Evolutionary conservation across 2,113 vertebrate species (phyloP), one percentile per base, ranked within the genome.

Genomic region (Calyptommatus sinebrachiatus): DNA sequence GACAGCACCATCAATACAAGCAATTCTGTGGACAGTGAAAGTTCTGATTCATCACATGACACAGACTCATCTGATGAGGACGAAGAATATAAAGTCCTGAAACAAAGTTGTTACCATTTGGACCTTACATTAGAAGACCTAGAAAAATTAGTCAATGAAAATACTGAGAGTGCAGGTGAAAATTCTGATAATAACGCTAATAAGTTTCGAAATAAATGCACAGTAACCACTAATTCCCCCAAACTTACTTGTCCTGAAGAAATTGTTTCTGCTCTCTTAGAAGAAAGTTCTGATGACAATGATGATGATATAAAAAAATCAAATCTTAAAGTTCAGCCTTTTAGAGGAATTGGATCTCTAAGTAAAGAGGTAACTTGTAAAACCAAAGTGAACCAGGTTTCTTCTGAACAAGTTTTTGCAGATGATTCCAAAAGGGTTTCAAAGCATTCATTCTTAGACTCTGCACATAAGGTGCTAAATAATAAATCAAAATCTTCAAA

Each of bases 71-170:
- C 92, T 78, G 90, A 91, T 61, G 67, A 22, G 18, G 96, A 95
- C 80, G 94, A 93, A 26, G 95, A 97, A 26, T 98, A 97, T 80
- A 93, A 96, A 24, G 84, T 94, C 77, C 92, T 97, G 94, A 97
- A 97, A 91, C 93, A 92, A 10, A 96, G 95, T 67, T 97, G 94
- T 85, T 90, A 92, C 31, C 89, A 0, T 16, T 73, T 98, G 68
- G 92, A 93, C 80, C 90, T 99, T 35, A 97, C 97, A 0, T 85
- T 99, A 65, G 92, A 91, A 60, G 97, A 97, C 63, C 89, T 99
- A 45, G 93, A 96, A 89, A 89, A 79, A 5, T n/a, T 99, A 24
- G 95, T 92, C 29, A 60, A 92, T 63, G 86, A 77, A 16, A 86
- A 81, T 22, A 45, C 24, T 3, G 85, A 72, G 48, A 16, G n/a